phyloP scores from a whole-genome alignment of 2,797 vertebrate genomes.

The Cryptoprocta ferox region DNA sequence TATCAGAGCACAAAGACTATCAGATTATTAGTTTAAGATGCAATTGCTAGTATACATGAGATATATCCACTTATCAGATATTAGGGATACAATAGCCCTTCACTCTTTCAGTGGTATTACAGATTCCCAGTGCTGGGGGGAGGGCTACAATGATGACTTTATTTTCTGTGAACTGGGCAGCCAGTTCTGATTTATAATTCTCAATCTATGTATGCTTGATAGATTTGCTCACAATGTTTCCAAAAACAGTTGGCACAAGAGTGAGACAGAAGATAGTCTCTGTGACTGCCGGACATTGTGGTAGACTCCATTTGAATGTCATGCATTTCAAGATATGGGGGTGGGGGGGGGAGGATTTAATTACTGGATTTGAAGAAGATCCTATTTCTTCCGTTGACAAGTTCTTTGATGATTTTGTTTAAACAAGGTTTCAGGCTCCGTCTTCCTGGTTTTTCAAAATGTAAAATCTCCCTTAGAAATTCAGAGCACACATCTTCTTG shows the following conservation, averaged over 20 bases:
- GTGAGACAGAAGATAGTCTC: neutral
- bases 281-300: neutral
- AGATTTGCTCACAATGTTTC: slow-evolving; percentile 32
- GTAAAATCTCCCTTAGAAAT: neutral
- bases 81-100: neutral
- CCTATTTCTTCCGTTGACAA: slow-evolving; percentile 27
- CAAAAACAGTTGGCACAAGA: neutral
- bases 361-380: neutral
- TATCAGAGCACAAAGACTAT: neutral
- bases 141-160: neutral
- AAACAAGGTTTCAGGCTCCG: neutral
- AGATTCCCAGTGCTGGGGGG: neutral
- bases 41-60: neutral
- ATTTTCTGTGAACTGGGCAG: neutral
- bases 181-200: neutral
- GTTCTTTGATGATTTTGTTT: slow-evolving; percentile 2
- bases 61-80: neutral
- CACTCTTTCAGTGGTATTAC: neutral
- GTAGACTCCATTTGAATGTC: slow-evolving; percentile 38
- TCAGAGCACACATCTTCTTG: neutral
- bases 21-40: neutral
- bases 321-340: neutral
- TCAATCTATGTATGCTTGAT: neutral
- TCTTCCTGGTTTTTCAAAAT: neutral
- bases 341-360: neutral